phyloP scores from a whole-genome alignment of 92 coral and sea anemone genomes.

The Palythoa grandiflora region DNA sequence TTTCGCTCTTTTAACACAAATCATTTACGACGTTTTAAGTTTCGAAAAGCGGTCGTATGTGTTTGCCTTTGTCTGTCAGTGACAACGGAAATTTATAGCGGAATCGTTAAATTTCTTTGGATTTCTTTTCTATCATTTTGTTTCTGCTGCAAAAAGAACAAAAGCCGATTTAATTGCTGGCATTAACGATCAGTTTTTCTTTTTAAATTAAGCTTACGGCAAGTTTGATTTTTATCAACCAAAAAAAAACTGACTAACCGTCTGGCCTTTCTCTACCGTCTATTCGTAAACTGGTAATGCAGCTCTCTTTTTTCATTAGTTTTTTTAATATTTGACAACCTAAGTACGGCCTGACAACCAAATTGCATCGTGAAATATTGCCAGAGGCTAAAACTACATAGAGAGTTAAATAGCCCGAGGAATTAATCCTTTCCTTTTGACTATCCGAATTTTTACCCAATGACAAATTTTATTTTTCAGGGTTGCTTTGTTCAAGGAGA shows the following conservation, averaged over 20 bases:
- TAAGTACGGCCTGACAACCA: not conserved
- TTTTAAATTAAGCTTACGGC: not conserved
- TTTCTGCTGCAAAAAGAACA: not conserved
- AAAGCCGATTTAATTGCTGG: not conserved
- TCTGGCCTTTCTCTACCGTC: not conserved
- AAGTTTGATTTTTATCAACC: not conserved
- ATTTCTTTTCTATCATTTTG: not conserved
- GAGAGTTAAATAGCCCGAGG: not conserved
- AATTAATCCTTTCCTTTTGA: not conserved
- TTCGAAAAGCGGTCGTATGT: not conserved
- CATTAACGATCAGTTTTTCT: not conserved
- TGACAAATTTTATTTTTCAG: not conserved
- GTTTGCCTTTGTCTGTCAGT: slow-evolving; percentile 6
- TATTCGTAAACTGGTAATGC: not conserved
- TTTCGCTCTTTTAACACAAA: not conserved
- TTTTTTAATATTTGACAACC: not conserved
- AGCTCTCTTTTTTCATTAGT: not conserved
- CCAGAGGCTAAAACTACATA: slow-evolving; percentile 18
- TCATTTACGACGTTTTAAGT: not conserved
- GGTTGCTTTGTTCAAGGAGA: not conserved
- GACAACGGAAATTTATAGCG: slow-evolving; percentile 13
- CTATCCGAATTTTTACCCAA: not conserved
- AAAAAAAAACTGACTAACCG: not conserved
- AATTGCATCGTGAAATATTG: not conserved
- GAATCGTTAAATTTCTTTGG: not conserved